Base-by-base conservation (phyloP, 2,113 vertebrate genomes). In the Alces alces region DNA sequence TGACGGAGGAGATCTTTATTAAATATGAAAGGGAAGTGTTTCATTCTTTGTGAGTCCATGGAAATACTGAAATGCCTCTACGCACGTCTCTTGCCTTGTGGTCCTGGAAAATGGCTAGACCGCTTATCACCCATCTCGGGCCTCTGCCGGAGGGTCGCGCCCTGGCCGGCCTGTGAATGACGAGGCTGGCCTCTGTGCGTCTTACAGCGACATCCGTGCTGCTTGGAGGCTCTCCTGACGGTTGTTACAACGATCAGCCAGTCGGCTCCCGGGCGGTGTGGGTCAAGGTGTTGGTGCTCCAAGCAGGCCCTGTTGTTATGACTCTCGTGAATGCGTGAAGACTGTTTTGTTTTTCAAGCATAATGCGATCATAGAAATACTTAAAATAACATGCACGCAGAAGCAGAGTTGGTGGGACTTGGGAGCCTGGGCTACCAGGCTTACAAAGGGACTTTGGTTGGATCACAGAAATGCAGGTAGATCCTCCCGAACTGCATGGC, bases 1-100 rank as follows among this genome's bases (percentile, higher is more conserved):
- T 97, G 98, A 98, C 98, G 86, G 97, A 90, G 90, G 95, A 98
- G 98, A 97, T 98, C 98, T 98, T 98, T 98, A 98, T 98, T 98
- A 98, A 98, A 97, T 95, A 98, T 60, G 95, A 98, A 98, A 98
- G 93, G 92, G 78, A 96, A 73, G 50, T n/a, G 45, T 36, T 86
- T 97, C 70, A 7, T 61, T 90, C 97, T 97, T 96, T 97, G 95
- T 79, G 95, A 95, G 96, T 98, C 93, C 97, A 25, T 92, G 73
- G 97, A 97, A 98, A 98, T 97, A 97, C 85, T 36, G 97, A 98
- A 95, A 98, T 97, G 96, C 97, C 78, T 97, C 58, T 43, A 23
- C 58, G 61, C 64, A 2, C 7, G 25, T 80, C 76, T 45, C 93
- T 52, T 60, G 70, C 64, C 55, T 79, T 33, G 55, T 19, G n/a